Conservation (phyloP, 2,888 invertebrate genomes). For the Strigamia maritima region DNA sequence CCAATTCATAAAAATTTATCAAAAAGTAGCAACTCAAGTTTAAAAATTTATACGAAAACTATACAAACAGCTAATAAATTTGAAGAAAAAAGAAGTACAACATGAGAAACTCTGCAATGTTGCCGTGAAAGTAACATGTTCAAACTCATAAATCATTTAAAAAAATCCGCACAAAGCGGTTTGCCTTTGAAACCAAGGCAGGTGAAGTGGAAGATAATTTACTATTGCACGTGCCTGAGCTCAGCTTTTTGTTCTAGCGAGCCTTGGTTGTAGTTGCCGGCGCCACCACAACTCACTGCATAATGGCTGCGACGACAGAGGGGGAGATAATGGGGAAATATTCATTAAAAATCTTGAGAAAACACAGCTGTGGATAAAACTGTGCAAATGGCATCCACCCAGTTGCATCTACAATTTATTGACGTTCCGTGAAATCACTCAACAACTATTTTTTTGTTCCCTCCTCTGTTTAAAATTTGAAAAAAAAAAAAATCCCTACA, state of each 20-base stretch:
- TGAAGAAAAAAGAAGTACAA: neutral
- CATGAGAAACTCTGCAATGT: neutral
- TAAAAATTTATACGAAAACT: neutral
- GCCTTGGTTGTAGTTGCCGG: slow-evolving; percentile 10
- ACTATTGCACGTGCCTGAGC: slow-evolving; percentile 26
- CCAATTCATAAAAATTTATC: neutral
- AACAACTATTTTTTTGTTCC: neutral
- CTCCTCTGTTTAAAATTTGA: neutral
- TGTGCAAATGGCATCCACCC: slow-evolving; percentile 23
- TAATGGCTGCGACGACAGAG: slow-evolving; percentile 23
- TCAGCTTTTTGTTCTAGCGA: slow-evolving; percentile 16
- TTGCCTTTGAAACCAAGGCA: slow-evolving; percentile 24
- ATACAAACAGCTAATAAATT: slow-evolving; percentile 26
- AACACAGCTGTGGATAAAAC: slow-evolving; percentile 27
- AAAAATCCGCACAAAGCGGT: slow-evolving; percentile 20
- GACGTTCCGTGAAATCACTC: slow-evolving; percentile 2
- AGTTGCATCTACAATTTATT: slow-evolving; percentile 9
- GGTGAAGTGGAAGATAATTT: slow-evolving; percentile 27
- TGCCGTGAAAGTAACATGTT: slow-evolving; percentile 13
- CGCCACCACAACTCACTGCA: slow-evolving; percentile 26
- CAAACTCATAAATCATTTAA: slow-evolving; percentile 2
- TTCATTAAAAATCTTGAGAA: slow-evolving; percentile 26
- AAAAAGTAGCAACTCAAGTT: neutral
- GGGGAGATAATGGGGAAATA: slow-evolving; percentile 27
- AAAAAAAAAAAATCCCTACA: neutral